Evolutionary conservation across 1,140 invertebrate genomes (phyloP).

Genomic region (Penaeus chinensis): DNA sequence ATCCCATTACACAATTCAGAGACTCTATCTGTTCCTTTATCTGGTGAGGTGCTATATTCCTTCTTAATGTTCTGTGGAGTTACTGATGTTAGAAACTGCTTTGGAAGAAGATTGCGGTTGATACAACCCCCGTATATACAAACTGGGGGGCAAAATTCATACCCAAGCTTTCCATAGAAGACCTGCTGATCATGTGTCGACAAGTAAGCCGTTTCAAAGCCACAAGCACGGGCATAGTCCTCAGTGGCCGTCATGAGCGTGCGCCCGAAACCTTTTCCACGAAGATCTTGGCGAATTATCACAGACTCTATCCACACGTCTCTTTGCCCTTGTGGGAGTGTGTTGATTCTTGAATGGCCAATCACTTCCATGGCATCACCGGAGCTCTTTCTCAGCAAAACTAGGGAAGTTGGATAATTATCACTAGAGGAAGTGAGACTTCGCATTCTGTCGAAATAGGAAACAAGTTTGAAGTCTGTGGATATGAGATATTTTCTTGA

Average conservation of each 20-base stretch:
- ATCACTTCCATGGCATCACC: constrained; percentile 41
- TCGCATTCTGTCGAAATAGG: constrained; percentile 43
- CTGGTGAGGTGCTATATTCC: neutral
- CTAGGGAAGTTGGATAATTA: constrained; percentile 58
- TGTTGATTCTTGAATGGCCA: constrained; percentile 55
- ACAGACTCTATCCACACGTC: constrained; percentile 63
- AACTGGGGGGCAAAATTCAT: constrained; percentile 63
- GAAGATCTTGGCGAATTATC: constrained; percentile 57
- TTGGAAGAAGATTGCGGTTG: constrained; percentile 46
- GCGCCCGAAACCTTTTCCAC: constrained; percentile 62
- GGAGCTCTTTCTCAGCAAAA: constrained; percentile 23
- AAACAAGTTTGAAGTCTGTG: neutral
- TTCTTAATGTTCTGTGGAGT: neutral
- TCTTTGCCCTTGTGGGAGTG: constrained; percentile 36
- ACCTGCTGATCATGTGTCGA: constrained; percentile 63
- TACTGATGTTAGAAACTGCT: constrained; percentile 32
- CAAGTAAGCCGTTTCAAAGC: constrained; percentile 56
- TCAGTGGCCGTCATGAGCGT: constrained; percentile 62
- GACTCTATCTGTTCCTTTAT: neutral
- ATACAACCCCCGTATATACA: constrained; percentile 59
- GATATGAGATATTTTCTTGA: neutral
- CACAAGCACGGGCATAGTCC: constrained; percentile 56
- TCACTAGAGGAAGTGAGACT: constrained; percentile 57
- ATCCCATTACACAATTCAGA: neutral
- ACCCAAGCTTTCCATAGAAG: constrained; percentile 63